Conservation (phyloP, 1,140 invertebrate species). For the Tetramorium simillimum region DNA sequence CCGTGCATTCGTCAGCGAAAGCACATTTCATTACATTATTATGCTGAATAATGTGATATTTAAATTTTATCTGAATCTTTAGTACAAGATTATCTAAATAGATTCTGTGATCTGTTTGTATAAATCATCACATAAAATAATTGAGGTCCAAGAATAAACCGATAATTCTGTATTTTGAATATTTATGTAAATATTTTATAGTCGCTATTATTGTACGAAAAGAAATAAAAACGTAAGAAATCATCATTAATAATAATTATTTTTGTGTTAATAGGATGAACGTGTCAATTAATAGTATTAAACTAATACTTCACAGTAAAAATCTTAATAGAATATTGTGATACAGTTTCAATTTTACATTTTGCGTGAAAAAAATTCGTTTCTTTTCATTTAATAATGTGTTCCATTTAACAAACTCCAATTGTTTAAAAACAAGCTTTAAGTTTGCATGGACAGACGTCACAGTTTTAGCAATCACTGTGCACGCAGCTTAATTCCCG, state of each 20-base stretch:
- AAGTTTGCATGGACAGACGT: background rate
- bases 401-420: background rate
- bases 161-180: background rate
- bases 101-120: background rate
- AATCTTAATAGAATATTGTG: background rate
- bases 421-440: background rate
- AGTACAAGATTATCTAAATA: background rate
- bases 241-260: background rate
- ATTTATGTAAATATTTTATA: background rate
- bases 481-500: constrained; percentile 65
- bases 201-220: background rate
- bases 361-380: background rate
- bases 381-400: background rate
- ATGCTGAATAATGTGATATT: background rate
- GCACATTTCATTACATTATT: constrained; percentile 19
- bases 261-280: background rate
- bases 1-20: constrained; percentile 71
- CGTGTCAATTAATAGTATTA: background rate
- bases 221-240: background rate
- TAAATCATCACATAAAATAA: constrained; percentile 19
- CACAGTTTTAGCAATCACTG: background rate
- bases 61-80: background rate
- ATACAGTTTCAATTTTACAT: no score
- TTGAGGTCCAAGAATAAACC: background rate
- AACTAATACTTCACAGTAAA: background rate